Evolutionary conservation across 2,797 vertebrate genomes (phyloP), one percentile per base, ranked within the genome.

Genomic region (Danio jaintianensis): DNA sequence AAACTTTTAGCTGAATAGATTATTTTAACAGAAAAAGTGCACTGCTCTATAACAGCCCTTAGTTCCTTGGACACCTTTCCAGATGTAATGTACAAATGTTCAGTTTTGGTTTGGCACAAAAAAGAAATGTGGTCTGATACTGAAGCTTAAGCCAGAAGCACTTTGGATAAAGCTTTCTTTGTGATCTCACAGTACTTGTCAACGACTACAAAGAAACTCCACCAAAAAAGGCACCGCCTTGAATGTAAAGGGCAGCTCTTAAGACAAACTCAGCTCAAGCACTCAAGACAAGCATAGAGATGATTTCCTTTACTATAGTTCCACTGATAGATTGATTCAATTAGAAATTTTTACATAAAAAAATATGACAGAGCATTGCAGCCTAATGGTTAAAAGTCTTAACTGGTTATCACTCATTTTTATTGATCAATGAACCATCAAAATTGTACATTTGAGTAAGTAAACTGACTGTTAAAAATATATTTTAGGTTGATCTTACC

Each of bases 401-500:
- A 16, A 4, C 4, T 15, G 16, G 10, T 47, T 29, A 38, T 12
- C 22, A 0, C 10, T 20, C 6, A 36, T 29, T 29, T n/a, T 9
- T 18, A 16, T 18, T 66, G 20, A 66, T 55, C 10, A n/a, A 29
- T 66, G 40, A 16, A 11, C 9, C 6, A 20, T 15, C 12, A 53
- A 48, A 11, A 20, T 13, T 62, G 29, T 18, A 38, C 22, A 4
- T 48, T 61, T 74, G 16, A 50, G 45, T 15, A 61, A 40, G 43
- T 50, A 15, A 62, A 50, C n/a, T 3, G 20, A 47, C 5, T 66
- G 36, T 50, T 11, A 13, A 75, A 61, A 20, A 47, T 16, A 1
- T 7, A 48, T 43, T 20, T 56, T 6, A 40, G 45, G 22, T 16
- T 71, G 10, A 72, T 83, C 91, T 94, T 96, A 99, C 98, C 98